Conservation (phyloP, 2,797 vertebrate species). For the Gallinago solitaria region DNA sequence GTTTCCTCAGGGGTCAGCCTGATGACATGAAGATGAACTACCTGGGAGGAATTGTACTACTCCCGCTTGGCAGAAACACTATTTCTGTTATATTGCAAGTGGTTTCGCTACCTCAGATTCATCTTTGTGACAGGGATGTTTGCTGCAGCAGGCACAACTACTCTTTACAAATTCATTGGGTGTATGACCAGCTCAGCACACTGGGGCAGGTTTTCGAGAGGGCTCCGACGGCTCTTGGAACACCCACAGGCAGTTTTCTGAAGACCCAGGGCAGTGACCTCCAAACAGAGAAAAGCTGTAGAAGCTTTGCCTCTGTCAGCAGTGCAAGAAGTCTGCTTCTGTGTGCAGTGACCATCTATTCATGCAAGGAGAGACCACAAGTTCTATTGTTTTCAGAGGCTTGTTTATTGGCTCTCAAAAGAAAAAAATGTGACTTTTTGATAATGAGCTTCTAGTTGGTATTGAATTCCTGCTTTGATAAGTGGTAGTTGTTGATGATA, state of each 20-base stretch:
- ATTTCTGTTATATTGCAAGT: neutral
- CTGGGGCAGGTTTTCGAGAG: neutral
- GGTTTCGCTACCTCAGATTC: neutral
- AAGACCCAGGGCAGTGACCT: neutral
- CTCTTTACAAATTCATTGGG: neutral
- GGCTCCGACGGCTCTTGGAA: neutral
- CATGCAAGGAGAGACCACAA: accelerated
- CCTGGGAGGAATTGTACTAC: neutral
- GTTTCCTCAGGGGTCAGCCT: neutral
- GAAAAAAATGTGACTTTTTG: neutral
- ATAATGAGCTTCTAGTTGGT: neutral
- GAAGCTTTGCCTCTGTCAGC: neutral
- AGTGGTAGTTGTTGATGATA: neutral
- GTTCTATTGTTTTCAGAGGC: neutral
- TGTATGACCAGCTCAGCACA: neutral
- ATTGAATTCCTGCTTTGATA: neutral
- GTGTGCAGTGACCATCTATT: neutral
- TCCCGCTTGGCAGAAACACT: neutral
- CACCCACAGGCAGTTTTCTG: neutral
- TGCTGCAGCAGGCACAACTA: neutral
- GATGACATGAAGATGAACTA: neutral
- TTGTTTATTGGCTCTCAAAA: neutral
- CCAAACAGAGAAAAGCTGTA: neutral
- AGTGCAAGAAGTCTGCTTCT: neutral
- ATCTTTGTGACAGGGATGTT: neutral